Percentiles rank a stretch among this genome's conserved stretches.
Conservation (phyloP, 2,113 vertebrate species). For the Tachuris rubrigastra region DNA sequence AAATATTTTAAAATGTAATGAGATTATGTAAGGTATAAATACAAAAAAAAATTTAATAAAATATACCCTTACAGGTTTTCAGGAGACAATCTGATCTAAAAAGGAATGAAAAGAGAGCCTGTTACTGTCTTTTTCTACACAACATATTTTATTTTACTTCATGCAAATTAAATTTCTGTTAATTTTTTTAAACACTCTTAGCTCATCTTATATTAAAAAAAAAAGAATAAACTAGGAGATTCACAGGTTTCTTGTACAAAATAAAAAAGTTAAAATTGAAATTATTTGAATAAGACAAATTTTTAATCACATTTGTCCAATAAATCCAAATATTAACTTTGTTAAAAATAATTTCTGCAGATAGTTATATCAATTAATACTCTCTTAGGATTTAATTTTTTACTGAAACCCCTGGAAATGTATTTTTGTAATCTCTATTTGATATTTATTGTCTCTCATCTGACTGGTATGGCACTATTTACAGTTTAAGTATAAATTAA, state of each 20-base stretch:
- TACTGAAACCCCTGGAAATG: background rate
- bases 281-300: background rate
- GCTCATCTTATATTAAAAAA: background rate
- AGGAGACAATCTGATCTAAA: background rate
- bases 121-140: background rate
- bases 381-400: background rate
- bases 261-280: background rate
- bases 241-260: background rate
- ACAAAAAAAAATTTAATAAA: constrained; percentile 1
- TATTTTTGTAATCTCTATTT: background rate
- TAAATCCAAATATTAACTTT: background rate
- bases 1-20: background rate
- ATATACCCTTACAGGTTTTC: background rate
- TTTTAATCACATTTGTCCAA: background rate
- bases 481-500: background rate
- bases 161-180: background rate
- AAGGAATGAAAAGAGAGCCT: background rate
- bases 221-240: background rate
- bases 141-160: background rate
- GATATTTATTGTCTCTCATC: background rate
- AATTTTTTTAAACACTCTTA: background rate
- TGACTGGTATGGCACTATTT: background rate
- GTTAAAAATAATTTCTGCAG: background rate
- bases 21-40: background rate
- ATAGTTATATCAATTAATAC: background rate